phyloP scores from a whole-genome alignment of 2,888 invertebrate species.

The Baronia brevicornis region DNA sequence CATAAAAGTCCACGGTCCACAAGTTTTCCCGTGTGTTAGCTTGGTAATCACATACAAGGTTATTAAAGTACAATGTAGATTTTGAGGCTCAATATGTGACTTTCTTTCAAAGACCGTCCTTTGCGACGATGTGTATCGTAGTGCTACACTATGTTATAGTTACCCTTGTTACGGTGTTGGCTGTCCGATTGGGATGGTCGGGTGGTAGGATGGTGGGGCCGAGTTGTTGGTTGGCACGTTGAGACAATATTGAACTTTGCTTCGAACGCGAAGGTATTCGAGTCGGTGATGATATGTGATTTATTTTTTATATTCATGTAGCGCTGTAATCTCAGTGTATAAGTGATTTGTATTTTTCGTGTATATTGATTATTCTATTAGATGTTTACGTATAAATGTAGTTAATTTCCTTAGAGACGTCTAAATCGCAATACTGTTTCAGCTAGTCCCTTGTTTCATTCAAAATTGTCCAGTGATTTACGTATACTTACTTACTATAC shows the following conservation, averaged over 20 bases:
- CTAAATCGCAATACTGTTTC: constrained; percentile 57
- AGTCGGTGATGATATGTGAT: constrained; percentile 55
- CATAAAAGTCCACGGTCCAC: no score
- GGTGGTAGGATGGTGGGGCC: constrained; percentile 32
- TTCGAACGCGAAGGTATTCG: constrained; percentile 22
- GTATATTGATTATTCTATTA: constrained; percentile 42
- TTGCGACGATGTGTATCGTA: constrained; percentile 30
- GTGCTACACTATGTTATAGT: constrained; percentile 45
- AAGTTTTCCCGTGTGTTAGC: constrained; percentile 18
- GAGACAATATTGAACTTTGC: constrained; percentile 26
- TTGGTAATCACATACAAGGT: constrained; percentile 42
- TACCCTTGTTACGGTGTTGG: constrained; percentile 57
- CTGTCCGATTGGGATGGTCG: constrained; percentile 36
- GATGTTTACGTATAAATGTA: constrained; percentile 48
- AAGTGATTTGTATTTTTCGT: constrained; percentile 41
- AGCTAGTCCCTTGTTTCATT: constrained; percentile 58
- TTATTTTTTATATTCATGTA: constrained; percentile 57
- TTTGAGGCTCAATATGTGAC: constrained; percentile 50
- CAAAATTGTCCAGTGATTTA: constrained; percentile 53
- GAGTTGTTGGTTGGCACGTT: constrained; percentile 28
- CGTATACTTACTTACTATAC: constrained; percentile 14
- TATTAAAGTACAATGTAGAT: constrained; percentile 60
- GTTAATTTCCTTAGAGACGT: constrained; percentile 45
- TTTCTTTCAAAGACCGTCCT: constrained; percentile 35
- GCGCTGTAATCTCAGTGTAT: constrained; percentile 61